Evolutionary conservation across 2,113 vertebrate genomes (phyloP), one percentile per base, ranked within the genome.

Genomic region (Neotoma lepida): DNA sequence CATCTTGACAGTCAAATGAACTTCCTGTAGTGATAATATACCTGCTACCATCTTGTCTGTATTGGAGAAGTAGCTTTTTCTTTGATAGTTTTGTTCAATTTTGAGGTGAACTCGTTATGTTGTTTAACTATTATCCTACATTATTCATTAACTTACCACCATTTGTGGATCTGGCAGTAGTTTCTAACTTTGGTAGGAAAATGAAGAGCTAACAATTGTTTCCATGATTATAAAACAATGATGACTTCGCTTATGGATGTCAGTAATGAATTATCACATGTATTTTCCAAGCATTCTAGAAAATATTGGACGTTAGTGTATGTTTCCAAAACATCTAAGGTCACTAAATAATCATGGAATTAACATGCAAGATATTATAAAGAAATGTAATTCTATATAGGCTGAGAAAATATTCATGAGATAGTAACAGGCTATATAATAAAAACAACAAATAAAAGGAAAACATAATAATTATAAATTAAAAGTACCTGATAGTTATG

Each of bases 21-120:
- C 91, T 94, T 96, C 96, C 96, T 96, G 92, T 77, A 86, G 95
- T 85, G 95, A 96, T 96, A 91, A 97, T 97, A 92, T 96, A 97
- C 94, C 93, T 97, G 94, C 86, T 95, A 96, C 91, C 85, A 94
- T 76, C 71, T 35, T 90, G 96, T 86, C 84, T 71, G 58, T 44
- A 63, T 26, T 78, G 73, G 39, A 96, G 49, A 88, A 91, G 41
- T 58, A 89, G 91, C 73, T 92, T 80, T 96, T 77, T 91, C 94
- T 97, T 86, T 91, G n/a, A 33, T 95, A 81, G 41, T 17, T 94
- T 94, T 97, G 86, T 51, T 96, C 85, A 76, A 94, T 97, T 90
- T 96, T 95, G 28, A 91, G 92, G 46, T 44, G 87, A 97, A 82
- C 49, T 90, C 93, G 88, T 94, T 51, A 0, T 73, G 73, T 93